Conservation (phyloP, 2,888 invertebrate genomes). For the Argyresthia albistria region DNA sequence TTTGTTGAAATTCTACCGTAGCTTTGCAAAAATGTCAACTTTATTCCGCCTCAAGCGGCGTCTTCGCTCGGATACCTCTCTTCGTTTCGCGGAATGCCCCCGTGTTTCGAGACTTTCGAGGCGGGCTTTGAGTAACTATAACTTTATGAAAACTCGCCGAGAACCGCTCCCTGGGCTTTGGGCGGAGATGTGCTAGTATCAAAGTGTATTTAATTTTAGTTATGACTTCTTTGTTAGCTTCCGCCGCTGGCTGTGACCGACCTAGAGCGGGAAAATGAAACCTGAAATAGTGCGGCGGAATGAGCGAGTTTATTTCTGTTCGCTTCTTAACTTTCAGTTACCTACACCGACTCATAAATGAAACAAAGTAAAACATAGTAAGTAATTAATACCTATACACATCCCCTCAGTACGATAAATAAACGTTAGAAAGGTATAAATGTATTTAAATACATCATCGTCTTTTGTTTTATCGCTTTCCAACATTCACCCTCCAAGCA, state of each 20-base stretch:
- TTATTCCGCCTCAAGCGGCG: slow-evolving; percentile 65
- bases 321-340: too few species aligned
- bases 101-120: slow-evolving; percentile 53
- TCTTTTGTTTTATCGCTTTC: neutral
- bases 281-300: neutral
- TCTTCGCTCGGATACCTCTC: slow-evolving; percentile 60
- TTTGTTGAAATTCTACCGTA: slow-evolving; percentile 69
- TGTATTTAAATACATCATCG: too few species aligned
- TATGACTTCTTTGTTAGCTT: slow-evolving; percentile 48
- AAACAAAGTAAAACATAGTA: too few species aligned
- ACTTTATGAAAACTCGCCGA: slow-evolving; percentile 66
- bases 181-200: slow-evolving; percentile 51
- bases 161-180: slow-evolving; percentile 50
- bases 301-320: too few species aligned
- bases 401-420: too few species aligned
- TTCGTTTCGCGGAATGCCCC: slow-evolving; percentile 57
- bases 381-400: too few species aligned
- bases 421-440: too few species aligned
- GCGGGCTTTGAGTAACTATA: slow-evolving; percentile 69
- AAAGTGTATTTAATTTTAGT: slow-evolving; percentile 69
- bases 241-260: neutral
- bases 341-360: too few species aligned
- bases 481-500: neutral
- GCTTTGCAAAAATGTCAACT: slow-evolving; percentile 73
- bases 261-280: neutral